Conservation (phyloP, 2,797 vertebrate species). For the Micromesistius poutassou region DNA sequence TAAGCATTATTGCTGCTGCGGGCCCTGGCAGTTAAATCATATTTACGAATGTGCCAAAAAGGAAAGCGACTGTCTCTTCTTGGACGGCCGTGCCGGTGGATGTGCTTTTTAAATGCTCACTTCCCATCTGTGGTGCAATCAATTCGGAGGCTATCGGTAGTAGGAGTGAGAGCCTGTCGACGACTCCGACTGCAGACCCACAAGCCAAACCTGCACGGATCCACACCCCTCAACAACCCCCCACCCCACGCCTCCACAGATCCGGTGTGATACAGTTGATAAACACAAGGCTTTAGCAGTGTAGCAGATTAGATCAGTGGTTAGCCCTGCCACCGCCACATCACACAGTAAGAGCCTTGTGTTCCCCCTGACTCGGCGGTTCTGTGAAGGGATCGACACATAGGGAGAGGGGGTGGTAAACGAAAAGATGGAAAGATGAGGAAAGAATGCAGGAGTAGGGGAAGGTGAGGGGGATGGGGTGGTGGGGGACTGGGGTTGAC, state of each 20-base stretch:
- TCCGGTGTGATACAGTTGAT: slow-evolving; percentile 48
- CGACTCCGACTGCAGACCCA: slow-evolving; percentile 33
- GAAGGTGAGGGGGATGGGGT: too few relatives aligned
- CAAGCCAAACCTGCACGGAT: neutral
- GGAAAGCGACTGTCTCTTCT: slow-evolving; percentile 49
- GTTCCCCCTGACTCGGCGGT: slow-evolving; percentile 19
- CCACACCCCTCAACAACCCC: slow-evolving; percentile 20
- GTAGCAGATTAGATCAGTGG: slow-evolving; percentile 48
- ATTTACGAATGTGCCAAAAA: slow-evolving; percentile 53
- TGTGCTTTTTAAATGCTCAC: slow-evolving; percentile 64
- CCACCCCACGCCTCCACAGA: slow-evolving; percentile 36
- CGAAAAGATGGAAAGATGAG: neutral
- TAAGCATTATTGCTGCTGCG: slow-evolving; percentile 44
- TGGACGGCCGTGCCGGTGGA: slow-evolving; percentile 53
- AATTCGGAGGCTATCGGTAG: slow-evolving; percentile 9
- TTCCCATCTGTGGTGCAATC: slow-evolving; percentile 74
- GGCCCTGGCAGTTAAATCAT: slow-evolving; percentile 53
- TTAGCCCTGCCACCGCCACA: slow-evolving; percentile 30
- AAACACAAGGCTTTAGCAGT: slow-evolving; percentile 44
- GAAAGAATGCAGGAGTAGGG: neutral
- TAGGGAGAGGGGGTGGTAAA: neutral
- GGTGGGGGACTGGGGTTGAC: slow-evolving; percentile 4
- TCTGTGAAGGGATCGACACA: slow-evolving; percentile 15
- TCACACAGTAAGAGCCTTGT: slow-evolving; percentile 26
- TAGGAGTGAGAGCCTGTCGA: slow-evolving; percentile 47